Evolutionary conservation across 2,113 vertebrate genomes (phyloP), one percentile per base, ranked within the genome.

Genomic region (rabbit (Oryctolagus cuniculus)): DNA sequence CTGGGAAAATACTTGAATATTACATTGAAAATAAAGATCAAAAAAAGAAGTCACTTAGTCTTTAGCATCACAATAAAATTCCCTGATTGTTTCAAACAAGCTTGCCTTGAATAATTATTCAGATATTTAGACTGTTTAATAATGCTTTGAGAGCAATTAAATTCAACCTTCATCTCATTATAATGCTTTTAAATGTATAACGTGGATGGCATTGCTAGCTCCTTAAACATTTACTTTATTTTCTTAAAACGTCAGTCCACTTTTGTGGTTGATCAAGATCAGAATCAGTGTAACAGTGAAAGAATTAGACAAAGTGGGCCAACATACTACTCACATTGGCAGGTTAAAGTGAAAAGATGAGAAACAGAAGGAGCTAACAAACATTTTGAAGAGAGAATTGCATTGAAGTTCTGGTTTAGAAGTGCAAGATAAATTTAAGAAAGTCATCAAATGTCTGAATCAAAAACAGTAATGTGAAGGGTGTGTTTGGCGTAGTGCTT

Each of bases 281-380:
- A 89, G 81, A 67, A 66, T 44, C 16, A 49, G 11, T 87, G 66
- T 67, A 92, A 83, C 31, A 83, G 38, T 93, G 75, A 93, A 82
- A 51, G 63, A 70, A 38, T 31, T 90, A 58, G 25, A 82, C 53
- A 93, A 58, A 66, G 27, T 22, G 16, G 55, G 10, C 75, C 64
- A 44, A 82, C 63, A 82, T 66, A 61, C 27, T 38, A 6, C 63
- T 90, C 86, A 63, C n/a, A 34, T 75, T 38, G 63, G n/a, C 44
- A 79, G n/a, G 25, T 87, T 36, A 81, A 86, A 92, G n/a, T 77
- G 55, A 87, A 87, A 93, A 77, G 86, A 81, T 24, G 49, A 94
- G 12, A 72, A 90, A 73, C 49, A 73, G 82, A 64, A 87, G 81
- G 82, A 49, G 21, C 19, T 78, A 83, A 86, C 61, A 77, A 78